Percentiles rank a stretch among this genome's conserved stretches.
Conservation (phyloP, 2,113 vertebrate genomes). For the Picathartes gymnocephalus region DNA sequence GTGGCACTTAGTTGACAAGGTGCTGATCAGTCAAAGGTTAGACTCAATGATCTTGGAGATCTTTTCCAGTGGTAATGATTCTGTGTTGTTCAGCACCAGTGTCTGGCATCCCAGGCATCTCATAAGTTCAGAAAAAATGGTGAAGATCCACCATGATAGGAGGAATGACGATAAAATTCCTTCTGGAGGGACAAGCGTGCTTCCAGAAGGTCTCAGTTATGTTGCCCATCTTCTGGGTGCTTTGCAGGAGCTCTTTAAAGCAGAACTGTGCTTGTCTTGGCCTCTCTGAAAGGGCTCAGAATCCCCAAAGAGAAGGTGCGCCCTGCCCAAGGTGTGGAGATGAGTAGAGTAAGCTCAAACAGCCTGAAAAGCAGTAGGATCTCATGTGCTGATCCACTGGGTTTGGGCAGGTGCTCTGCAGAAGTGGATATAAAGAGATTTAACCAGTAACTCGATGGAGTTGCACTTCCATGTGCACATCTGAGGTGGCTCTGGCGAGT, state of each 20-base stretch:
- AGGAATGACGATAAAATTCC: neutral
- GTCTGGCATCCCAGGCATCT: neutral
- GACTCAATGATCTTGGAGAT: neutral
- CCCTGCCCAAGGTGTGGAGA: neutral
- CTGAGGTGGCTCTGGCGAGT: neutral
- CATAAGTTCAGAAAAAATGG: neutral
- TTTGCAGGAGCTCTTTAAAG: neutral
- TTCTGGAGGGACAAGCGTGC: fast-evolving
- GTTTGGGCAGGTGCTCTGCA: neutral
- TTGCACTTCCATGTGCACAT: fast-evolving
- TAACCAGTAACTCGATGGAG: neutral
- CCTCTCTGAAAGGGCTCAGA: neutral
- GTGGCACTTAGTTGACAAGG: neutral
- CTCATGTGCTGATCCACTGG: neutral
- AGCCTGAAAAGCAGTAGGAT: neutral
- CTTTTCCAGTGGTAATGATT: neutral
- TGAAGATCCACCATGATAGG: neutral
- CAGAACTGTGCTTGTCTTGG: neutral
- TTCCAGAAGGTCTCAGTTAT: neutral
- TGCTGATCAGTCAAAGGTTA: fast-evolving
- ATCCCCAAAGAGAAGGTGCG: neutral
- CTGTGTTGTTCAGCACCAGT: neutral
- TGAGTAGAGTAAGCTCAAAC: neutral
- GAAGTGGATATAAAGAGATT: neutral
- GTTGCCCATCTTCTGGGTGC: neutral